These are phyloP conservation scores for Okamejei kenojei DNA, from an alignment of 2,797 vertebrate genomes.

Conservation along the genomic window DNA sequence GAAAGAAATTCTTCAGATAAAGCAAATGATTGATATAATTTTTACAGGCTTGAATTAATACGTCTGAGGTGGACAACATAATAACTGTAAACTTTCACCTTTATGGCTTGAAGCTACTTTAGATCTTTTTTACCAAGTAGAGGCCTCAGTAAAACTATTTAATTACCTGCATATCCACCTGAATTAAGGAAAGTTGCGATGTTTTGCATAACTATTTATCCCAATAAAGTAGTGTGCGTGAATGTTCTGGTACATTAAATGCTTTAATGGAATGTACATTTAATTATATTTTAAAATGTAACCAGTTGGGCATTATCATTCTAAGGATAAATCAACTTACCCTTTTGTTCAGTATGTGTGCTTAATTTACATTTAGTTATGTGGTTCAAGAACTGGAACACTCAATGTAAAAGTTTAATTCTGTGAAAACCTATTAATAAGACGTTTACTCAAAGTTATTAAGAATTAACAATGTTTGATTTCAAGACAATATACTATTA, in stretches of 20 bases:
- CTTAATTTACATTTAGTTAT: background rate
- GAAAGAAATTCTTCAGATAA: constrained; percentile 60
- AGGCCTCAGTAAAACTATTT: background rate
- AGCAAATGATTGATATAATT: constrained; percentile 45
- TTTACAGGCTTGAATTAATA: background rate
- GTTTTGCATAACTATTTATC: background rate
- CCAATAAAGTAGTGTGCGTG: background rate
- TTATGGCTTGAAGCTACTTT: background rate
- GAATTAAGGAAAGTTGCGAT: background rate
- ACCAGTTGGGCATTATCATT: background rate
- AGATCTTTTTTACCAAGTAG: background rate
- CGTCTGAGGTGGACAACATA: background rate
- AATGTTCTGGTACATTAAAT: background rate
- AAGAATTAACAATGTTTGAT: background rate
- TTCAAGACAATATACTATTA: background rate
- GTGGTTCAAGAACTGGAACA: background rate
- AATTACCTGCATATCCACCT: too few species aligned
- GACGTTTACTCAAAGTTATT: background rate
- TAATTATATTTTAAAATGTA: background rate
- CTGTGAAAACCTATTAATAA: background rate
- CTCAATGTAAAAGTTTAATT: background rate
- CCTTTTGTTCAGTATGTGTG: background rate
- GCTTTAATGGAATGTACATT: background rate
- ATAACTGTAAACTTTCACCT: background rate
- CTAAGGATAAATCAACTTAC: background rate